Evolutionary conservation across 2,888 invertebrate genomes (phyloP).

Genomic region (Sesamia inferens): DNA sequence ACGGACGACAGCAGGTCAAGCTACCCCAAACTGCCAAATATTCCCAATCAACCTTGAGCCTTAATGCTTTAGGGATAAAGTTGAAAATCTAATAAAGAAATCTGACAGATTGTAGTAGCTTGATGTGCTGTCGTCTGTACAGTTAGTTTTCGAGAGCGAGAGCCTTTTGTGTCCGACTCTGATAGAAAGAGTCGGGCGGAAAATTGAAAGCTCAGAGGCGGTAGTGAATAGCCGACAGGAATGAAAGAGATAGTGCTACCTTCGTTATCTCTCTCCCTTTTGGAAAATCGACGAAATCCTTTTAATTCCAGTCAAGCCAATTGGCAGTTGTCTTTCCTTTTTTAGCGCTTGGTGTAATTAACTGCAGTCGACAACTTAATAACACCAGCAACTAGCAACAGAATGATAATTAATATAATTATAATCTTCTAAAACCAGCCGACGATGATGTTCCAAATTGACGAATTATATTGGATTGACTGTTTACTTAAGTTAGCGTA

Average conservation of each 20-base stretch:
- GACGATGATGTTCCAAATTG: not conserved
- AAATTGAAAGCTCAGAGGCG: slow-evolving; percentile 12
- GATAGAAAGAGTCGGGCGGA: slow-evolving; percentile 32
- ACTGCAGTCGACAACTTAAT: not conserved
- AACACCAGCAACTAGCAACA: not conserved
- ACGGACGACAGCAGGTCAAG: too few relatives aligned
- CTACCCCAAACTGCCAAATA: too few relatives aligned
- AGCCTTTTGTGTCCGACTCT: not conserved
- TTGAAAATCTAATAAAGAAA: too few relatives aligned
- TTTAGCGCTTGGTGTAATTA: not conserved
- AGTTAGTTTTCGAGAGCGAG: not conserved
- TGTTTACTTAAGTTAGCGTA: not conserved
- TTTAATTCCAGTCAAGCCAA: not conserved
- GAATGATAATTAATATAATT: not conserved
- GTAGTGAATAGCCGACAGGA: not conserved
- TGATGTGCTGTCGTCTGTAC: too few relatives aligned
- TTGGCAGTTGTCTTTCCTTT: slow-evolving; percentile 1
- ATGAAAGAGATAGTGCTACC: slow-evolving; percentile 25
- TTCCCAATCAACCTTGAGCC: too few relatives aligned
- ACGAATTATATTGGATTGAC: not conserved
- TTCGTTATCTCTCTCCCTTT: slow-evolving; percentile 22
- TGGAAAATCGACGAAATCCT: not conserved
- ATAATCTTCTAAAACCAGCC: not conserved
- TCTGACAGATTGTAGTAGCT: too few relatives aligned
- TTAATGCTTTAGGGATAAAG: too few relatives aligned